These are phyloP conservation scores for Himalopsyche tibetana DNA, from an alignment of 2,888 invertebrate genomes.

Conservation along the genomic window DNA sequence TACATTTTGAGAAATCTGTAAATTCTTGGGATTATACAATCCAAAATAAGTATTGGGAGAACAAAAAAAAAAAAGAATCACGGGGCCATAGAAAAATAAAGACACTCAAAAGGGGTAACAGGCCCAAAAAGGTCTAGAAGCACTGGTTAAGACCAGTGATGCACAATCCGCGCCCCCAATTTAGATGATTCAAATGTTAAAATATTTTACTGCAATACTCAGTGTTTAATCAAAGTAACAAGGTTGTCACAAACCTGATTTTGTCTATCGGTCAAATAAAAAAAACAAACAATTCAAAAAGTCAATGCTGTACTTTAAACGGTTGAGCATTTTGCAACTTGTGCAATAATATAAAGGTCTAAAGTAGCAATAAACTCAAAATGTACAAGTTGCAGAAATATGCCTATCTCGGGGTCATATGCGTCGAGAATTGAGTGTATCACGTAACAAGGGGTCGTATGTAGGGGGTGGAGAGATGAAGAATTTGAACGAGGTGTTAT, in stretches of 20 bases:
- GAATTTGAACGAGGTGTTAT: not conserved
- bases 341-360: not conserved
- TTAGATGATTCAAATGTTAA: too few relatives aligned
- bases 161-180: too few relatives aligned
- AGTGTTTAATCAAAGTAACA: too few relatives aligned
- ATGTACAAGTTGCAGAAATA: not conserved
- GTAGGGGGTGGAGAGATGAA: not conserved
- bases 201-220: not conserved
- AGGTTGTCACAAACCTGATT: too few relatives aligned
- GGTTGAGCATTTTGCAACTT: not conserved
- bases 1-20: too few relatives aligned
- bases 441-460: slow-evolving; percentile 8
- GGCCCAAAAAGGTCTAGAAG: too few relatives aligned
- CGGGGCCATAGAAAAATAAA: too few relatives aligned
- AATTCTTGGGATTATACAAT: too few relatives aligned
- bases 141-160: too few relatives aligned
- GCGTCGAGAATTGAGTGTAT: not conserved
- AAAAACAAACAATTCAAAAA: not conserved
- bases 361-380: not conserved
- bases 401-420: slow-evolving; percentile 15
- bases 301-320: not conserved
- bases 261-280: not conserved
- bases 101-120: too few relatives aligned
- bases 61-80: too few relatives aligned
- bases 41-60: too few relatives aligned